Evolutionary conservation across 2,113 vertebrate genomes (phyloP).

Genomic region (Tichodroma muraria): DNA sequence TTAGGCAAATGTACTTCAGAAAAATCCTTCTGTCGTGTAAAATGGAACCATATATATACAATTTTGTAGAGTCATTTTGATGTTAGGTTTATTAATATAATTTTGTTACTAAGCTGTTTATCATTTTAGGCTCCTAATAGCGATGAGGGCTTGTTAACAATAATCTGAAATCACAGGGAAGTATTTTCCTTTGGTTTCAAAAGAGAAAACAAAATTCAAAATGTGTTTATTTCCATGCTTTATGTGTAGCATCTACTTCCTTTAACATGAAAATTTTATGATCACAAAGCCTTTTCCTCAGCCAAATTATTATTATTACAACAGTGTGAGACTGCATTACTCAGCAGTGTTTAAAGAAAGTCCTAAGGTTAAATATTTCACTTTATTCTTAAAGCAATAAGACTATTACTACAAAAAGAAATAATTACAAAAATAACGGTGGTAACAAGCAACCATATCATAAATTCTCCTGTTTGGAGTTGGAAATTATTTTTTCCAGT

Average conservation of each 20-base stretch:
- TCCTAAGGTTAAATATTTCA: background rate
- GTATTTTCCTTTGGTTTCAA: background rate
- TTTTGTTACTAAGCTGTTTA: background rate
- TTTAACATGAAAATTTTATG: background rate
- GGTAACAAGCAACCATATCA: background rate
- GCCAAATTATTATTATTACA: background rate
- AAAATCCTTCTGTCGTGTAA: background rate
- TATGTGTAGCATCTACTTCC: background rate
- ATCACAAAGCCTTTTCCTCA: background rate
- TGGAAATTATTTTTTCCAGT: background rate
- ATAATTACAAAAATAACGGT: background rate
- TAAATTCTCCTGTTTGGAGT: background rate
- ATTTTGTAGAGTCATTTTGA: background rate
- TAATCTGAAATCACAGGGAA: background rate
- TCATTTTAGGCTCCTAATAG: background rate
- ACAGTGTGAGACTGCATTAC: background rate
- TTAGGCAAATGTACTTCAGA: background rate
- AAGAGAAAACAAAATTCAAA: background rate
- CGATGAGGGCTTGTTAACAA: background rate
- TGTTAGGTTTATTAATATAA: constrained; percentile 27
- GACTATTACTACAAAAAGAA: background rate
- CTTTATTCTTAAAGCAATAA: background rate
- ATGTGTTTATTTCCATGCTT: background rate
- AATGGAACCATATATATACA: background rate
- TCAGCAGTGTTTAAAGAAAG: background rate